phyloP scores from a whole-genome alignment of 1,140 invertebrate genomes.

The Sitobion miscanthi region DNA sequence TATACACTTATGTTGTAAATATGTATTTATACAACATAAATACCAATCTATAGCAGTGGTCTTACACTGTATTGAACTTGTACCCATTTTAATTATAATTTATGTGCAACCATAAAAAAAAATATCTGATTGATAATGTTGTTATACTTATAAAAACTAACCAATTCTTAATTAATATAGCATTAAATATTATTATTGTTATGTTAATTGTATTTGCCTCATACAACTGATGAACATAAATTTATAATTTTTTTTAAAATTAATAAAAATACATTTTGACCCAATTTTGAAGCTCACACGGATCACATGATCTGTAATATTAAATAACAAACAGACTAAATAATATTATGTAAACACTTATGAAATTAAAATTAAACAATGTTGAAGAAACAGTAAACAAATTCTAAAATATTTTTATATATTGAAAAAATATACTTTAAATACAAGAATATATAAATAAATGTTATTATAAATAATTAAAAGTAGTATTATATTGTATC shows the following conservation, averaged over 20 bases:
- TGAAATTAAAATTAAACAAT: neutral
- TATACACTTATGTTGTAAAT: neutral
- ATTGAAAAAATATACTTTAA: neutral
- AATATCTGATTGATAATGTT: neutral
- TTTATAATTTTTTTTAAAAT: neutral
- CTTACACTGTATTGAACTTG: neutral
- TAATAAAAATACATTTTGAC: neutral
- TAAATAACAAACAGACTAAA: too few species aligned
- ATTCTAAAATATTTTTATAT: neutral
- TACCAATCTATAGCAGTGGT: neutral
- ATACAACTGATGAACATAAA: neutral
- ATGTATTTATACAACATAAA: neutral
- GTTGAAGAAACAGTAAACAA: neutral
- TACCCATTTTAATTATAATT: neutral
- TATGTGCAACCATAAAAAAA: neutral
- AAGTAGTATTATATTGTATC: neutral
- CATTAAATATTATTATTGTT: neutral
- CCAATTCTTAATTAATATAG: neutral
- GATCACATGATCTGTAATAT: neutral
- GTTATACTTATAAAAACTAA: neutral
- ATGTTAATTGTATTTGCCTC: neutral
- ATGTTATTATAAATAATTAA: neutral
- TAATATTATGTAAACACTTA: neutral
- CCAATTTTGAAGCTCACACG: neutral
- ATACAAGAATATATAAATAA: neutral